These are phyloP conservation scores for Myotis myotis DNA, from an alignment of 2,797 vertebrate genomes.

Conservation along the genomic window DNA sequence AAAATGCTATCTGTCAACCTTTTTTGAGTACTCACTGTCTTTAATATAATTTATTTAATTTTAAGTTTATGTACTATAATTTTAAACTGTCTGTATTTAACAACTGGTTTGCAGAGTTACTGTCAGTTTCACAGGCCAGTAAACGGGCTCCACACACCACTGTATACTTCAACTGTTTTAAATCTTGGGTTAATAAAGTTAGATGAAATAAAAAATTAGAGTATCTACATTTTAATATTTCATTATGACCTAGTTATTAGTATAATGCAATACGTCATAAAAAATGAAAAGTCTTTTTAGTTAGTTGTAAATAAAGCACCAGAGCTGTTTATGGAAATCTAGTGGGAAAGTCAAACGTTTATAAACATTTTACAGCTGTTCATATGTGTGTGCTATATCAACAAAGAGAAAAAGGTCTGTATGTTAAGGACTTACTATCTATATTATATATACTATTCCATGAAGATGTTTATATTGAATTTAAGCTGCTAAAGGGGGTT, in stretches of 20 bases:
- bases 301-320: conserved; percentile 40
- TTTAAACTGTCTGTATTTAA: not conserved
- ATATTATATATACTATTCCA: not conserved
- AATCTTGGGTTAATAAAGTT: not conserved
- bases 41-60: conserved; percentile 20
- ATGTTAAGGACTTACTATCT: not conserved
- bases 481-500: not conserved
- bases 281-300: conserved; percentile 28
- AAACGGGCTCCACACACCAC: not conserved
- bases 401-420: not conserved
- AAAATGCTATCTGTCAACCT: not conserved
- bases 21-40: not conserved
- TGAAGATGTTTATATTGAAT: not conserved
- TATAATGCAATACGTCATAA: not conserved
- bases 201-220: not conserved
- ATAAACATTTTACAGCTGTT: conserved; percentile 28
- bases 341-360: conserved; percentile 29
- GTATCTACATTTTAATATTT: not conserved
- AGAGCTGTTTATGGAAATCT: not conserved
- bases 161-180: not conserved
- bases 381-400: not conserved
- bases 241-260: not conserved
- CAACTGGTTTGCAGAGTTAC: not conserved
- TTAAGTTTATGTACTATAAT: conserved; percentile 6
- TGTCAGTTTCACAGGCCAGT: not conserved